These are phyloP conservation scores for Podarcis siculus DNA, from an alignment of 2,797 vertebrate species.

Conservation along the genomic window DNA sequence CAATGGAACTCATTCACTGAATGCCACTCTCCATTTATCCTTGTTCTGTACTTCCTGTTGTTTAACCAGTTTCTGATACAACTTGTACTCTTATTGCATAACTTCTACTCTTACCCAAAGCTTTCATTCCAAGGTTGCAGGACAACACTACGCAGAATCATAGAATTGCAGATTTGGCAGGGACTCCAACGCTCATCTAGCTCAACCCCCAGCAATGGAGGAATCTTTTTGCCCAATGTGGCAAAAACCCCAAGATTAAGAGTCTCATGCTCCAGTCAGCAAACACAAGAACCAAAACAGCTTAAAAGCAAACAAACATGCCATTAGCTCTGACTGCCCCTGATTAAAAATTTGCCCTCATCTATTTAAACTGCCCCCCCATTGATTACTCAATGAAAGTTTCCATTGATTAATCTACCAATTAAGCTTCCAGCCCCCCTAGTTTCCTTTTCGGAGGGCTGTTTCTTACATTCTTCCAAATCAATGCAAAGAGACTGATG, in stretches of 20 bases:
- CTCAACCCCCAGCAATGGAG: too few relatives aligned
- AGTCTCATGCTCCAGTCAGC: too few relatives aligned
- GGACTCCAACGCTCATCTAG: too few relatives aligned
- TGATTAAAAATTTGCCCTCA: conserved; percentile 1
- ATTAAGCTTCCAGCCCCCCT: background rate
- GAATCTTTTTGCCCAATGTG: too few relatives aligned
- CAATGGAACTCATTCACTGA: too few relatives aligned
- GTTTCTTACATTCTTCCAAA: background rate
- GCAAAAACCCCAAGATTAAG: too few relatives aligned
- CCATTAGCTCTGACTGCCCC: background rate
- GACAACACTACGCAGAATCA: background rate
- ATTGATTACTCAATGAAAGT: conserved; percentile 8
- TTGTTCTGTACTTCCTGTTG: too few relatives aligned
- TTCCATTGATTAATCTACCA: conserved; percentile 29
- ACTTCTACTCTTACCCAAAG: too few relatives aligned
- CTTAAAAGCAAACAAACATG: background rate
- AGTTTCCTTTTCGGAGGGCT: background rate
- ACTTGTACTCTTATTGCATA: too few relatives aligned
- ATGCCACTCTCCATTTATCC: too few relatives aligned
- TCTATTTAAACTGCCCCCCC: background rate
- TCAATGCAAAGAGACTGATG: conserved; percentile 10
- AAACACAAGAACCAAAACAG: background rate
- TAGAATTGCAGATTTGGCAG: too few relatives aligned
- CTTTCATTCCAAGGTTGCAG: background rate
- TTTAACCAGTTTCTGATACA: too few relatives aligned